Evolutionary conservation across 1,140 invertebrate species (phyloP).

Genomic region (Bombus superbus): DNA sequence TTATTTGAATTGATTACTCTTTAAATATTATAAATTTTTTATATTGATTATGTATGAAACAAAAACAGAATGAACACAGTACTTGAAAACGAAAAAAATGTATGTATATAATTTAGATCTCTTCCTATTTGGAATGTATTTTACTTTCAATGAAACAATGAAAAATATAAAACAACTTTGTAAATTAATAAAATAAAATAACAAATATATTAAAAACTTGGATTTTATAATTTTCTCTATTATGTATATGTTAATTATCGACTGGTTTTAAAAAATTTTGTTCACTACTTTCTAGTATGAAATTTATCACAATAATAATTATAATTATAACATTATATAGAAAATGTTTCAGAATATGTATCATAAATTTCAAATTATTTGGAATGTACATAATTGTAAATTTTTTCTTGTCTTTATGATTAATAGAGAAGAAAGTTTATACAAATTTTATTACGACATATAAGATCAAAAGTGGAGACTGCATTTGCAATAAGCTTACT

Average conservation of each 20-base stretch:
- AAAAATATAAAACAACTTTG: not conserved
- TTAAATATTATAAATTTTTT: not conserved
- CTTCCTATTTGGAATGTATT: slow-evolving; percentile 7
- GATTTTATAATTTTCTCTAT: slow-evolving; percentile 3
- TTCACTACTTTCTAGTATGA: slow-evolving; percentile 23
- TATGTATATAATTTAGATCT: not conserved
- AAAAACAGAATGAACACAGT: not conserved
- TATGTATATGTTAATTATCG: not conserved
- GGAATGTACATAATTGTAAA: slow-evolving; percentile 21
- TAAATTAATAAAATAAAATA: slow-evolving; percentile 19
- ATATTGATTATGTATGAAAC: not conserved
- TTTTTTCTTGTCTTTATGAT: not conserved
- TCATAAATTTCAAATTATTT: slow-evolving; percentile 17
- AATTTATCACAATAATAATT: slow-evolving; percentile 46
- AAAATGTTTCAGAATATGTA: slow-evolving; percentile 20
- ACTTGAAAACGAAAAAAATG: not conserved
- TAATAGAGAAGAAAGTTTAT: not conserved
- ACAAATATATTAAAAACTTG: slow-evolving; percentile 26
- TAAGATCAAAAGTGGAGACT: not conserved
- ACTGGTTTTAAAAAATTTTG: slow-evolving; percentile 25
- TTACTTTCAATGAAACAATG: not conserved
- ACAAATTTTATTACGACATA: not conserved
- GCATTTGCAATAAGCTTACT: not conserved
- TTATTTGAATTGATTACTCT: not conserved
- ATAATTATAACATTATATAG: slow-evolving; percentile 23